These are phyloP conservation scores for Drosophila anomelani DNA, from an alignment of 2,888 invertebrate genomes.

Conservation along the genomic window DNA sequence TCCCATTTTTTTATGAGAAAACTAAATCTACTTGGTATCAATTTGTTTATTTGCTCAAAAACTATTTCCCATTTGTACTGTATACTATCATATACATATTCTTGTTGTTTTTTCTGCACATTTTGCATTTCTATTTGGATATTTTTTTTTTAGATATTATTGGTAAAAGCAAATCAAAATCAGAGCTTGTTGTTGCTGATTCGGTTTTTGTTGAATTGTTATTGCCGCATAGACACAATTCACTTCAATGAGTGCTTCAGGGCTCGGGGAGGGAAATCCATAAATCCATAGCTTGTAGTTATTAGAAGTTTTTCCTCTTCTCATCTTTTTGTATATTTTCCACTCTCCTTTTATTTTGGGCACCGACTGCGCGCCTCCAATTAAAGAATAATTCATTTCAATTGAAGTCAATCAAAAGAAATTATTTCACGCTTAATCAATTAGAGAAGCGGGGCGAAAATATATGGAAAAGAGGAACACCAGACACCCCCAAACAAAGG, in stretches of 20 bases:
- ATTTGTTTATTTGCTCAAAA: conserved; percentile 20
- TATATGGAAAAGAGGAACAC: conserved; percentile 16
- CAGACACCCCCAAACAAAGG: conserved; percentile 12
- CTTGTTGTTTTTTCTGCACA: conserved; percentile 44
- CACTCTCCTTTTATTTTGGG: conserved; percentile 3
- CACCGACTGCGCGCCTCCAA: conserved; percentile 62
- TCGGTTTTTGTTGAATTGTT: conserved; percentile 35
- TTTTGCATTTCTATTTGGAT: conserved; percentile 54
- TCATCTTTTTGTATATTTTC: conserved; percentile 10
- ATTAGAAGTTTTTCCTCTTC: conserved; percentile 37
- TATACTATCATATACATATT: not conserved
- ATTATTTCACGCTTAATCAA: conserved; percentile 82
- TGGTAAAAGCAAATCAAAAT: conserved; percentile 50
- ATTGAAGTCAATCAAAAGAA: conserved; percentile 81
- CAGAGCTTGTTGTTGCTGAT: conserved; percentile 44
- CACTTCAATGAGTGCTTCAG: conserved; percentile 24
- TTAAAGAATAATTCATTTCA: conserved; percentile 81
- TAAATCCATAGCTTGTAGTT: conserved; percentile 20
- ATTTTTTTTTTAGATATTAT: conserved; percentile 5
- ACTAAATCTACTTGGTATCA: conserved; percentile 4
- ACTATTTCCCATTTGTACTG: not conserved
- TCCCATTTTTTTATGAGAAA: not conserved
- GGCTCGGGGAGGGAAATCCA: not conserved
- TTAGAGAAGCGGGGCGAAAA: conserved; percentile 50
- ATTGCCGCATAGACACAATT: conserved; percentile 61